Conservation (phyloP, 2,888 invertebrate species). For the Drosophila parthenogenetica region DNA sequence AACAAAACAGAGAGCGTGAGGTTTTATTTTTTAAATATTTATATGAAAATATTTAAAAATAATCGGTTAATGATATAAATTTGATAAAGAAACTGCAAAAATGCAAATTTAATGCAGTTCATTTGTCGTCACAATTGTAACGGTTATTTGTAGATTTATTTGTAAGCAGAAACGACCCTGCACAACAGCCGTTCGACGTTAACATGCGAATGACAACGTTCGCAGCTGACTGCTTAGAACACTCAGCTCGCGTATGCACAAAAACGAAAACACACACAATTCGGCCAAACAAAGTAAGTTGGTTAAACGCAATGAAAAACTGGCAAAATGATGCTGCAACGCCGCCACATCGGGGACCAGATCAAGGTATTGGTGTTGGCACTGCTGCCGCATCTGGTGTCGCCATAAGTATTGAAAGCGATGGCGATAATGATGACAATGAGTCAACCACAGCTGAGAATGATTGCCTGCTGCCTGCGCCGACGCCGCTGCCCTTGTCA, state of each 20-base stretch:
- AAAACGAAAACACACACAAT: constrained; percentile 34
- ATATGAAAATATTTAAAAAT: too few relatives aligned
- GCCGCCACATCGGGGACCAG: constrained; percentile 16
- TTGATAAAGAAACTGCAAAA: background rate
- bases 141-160: constrained; percentile 5
- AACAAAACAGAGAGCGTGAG: too few relatives aligned
- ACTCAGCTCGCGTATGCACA: constrained; percentile 40
- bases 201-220: constrained; percentile 45
- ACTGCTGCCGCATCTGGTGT: constrained; percentile 8
- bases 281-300: constrained; percentile 35
- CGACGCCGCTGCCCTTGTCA: constrained; percentile 42
- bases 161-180: background rate
- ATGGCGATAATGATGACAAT: constrained; percentile 68
- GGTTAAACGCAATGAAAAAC: constrained; percentile 58
- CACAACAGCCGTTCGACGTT: background rate
- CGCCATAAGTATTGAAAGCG: constrained; percentile 50
- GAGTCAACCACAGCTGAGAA: constrained; percentile 74
- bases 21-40: background rate
- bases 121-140: constrained; percentile 4
- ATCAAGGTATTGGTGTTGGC: background rate
- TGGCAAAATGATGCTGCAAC: constrained; percentile 59
- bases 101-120: background rate
- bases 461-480: constrained; percentile 63
- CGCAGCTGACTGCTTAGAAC: constrained; percentile 29
- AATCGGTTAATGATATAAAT: too few relatives aligned